Percentiles rank a stretch among this genome's conserved stretches.
Conservation (phyloP, 2,888 invertebrate species). For the Polyommatus iphigenia region DNA sequence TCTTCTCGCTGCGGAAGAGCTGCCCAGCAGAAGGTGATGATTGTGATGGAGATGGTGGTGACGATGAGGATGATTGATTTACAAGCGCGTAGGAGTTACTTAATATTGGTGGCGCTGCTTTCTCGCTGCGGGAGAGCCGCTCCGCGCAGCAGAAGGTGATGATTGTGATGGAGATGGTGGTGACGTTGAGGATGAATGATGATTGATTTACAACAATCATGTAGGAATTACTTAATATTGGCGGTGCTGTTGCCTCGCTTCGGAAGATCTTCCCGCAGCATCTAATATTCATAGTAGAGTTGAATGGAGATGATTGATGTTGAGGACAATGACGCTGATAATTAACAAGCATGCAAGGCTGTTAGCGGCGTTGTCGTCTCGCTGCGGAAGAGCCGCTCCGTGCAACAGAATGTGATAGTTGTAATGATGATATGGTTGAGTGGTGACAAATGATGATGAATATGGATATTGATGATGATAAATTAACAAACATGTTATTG, state of each 20-base stretch:
- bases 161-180: background rate
- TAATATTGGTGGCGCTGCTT: conserved; percentile 58
- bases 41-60: background rate
- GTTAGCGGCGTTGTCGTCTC: no score
- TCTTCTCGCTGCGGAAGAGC: conserved; percentile 95
- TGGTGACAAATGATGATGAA: no score
- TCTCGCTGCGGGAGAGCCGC: conserved; percentile 85
- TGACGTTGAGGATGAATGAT: background rate
- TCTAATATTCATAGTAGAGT: no score
- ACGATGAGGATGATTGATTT: background rate
- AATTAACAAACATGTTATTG: no score
- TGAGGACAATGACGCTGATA: no score
- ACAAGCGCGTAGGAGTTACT: background rate
- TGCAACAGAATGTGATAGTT: no score
- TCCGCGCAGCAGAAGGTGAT: conserved; percentile 96
- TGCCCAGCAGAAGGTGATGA: conserved; percentile 93
- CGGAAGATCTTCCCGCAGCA: no score
- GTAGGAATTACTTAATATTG: background rate
- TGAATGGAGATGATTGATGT: no score
- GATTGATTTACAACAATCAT: background rate
- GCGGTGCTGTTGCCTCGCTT: background rate
- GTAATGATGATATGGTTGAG: no score
- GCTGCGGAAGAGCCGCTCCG: no score
- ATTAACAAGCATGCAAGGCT: no score
- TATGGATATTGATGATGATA: no score